These are phyloP conservation scores for pig (Sus scrofa) DNA, from an alignment of 2,113 vertebrate species.

Conservation along the genomic window DNA sequence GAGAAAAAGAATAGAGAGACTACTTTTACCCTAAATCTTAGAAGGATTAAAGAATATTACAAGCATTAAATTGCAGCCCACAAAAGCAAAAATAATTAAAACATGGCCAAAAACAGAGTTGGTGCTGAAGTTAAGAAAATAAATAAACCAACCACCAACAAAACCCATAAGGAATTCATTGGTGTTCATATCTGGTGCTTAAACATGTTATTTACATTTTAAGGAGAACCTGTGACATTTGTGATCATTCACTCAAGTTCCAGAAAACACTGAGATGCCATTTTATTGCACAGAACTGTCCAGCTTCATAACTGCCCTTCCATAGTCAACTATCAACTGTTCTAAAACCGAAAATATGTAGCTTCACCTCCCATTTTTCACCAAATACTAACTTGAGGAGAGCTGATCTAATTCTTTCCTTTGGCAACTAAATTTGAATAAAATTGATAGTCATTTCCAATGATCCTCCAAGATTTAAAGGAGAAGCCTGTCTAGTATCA, in stretches of 20 bases:
- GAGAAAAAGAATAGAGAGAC: not conserved
- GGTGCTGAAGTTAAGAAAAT: not conserved
- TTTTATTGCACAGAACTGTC: not conserved
- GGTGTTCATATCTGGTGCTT: not conserved
- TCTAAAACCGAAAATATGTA: not conserved
- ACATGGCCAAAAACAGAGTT: not conserved
- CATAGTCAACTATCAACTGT: not conserved
- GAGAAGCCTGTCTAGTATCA: not conserved
- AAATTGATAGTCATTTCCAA: slow-evolving; percentile 1
- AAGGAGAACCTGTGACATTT: not conserved
- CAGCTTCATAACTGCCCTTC: not conserved
- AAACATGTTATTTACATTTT: not conserved
- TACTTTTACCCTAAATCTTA: not conserved
- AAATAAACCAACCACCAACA: not conserved
- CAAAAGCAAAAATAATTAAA: not conserved
- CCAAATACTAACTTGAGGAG: not conserved
- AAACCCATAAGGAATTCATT: not conserved
- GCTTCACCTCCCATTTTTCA: not conserved
- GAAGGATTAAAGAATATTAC: not conserved
- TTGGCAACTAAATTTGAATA: not conserved
- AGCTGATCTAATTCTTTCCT: not conserved
- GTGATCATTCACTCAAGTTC: not conserved
- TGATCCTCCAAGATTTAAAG: not conserved
- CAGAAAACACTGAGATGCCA: not conserved
- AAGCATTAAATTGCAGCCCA: not conserved